phyloP scores from a whole-genome alignment of 2,888 invertebrate species.

The Rhamnusium bicolor region DNA sequence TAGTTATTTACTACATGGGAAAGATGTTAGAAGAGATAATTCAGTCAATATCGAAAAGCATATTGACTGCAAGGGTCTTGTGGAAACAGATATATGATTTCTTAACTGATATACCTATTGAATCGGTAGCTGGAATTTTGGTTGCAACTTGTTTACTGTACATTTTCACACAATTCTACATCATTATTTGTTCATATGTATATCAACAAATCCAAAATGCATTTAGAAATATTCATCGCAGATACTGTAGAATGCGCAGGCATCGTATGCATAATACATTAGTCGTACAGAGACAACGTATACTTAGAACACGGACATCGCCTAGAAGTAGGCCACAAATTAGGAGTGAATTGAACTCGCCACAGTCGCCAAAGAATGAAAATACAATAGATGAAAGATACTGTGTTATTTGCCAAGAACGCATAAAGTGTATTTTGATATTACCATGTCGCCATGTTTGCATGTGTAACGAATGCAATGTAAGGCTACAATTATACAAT shows the following conservation, averaged over 20 bases:
- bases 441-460: slow-evolving; percentile 75
- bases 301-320: neutral
- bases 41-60: slow-evolving; percentile 40
- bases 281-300: neutral
- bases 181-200: slow-evolving; percentile 48
- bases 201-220: slow-evolving; percentile 36
- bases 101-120: slow-evolving; percentile 63
- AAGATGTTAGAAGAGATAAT: slow-evolving; percentile 28
- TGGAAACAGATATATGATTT: slow-evolving; percentile 49
- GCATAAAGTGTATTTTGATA: slow-evolving; percentile 74
- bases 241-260: slow-evolving; percentile 32
- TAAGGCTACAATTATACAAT: slow-evolving; percentile 72
- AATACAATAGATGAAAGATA: slow-evolving; percentile 65
- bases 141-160: slow-evolving; percentile 58
- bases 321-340: slow-evolving; percentile 12
- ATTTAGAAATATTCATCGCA: slow-evolving; percentile 7
- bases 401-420: slow-evolving; percentile 75
- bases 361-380: slow-evolving; percentile 11
- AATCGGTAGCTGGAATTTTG: slow-evolving; percentile 60
- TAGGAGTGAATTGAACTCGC: neutral
- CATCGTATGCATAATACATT: neutral
- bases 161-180: slow-evolving; percentile 59
- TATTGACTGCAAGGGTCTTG: slow-evolving; percentile 34
- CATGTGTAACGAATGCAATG: slow-evolving; percentile 73
- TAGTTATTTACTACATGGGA: slow-evolving; percentile 12